Conservation (phyloP, 2,888 invertebrate species). For the Tuta absoluta region DNA sequence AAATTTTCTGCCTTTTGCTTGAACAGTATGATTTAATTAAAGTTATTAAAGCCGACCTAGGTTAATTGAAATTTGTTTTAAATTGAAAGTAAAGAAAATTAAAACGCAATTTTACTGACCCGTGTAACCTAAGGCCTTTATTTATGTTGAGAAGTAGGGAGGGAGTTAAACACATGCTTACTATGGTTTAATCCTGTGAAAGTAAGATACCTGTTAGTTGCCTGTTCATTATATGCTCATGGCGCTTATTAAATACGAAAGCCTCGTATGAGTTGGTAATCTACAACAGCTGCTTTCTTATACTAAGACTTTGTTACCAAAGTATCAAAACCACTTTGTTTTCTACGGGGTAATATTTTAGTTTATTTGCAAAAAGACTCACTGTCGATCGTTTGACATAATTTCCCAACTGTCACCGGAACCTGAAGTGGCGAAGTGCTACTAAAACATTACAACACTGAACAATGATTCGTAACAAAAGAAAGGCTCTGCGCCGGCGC, state of each 20-base stretch:
- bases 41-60: conserved; percentile 64
- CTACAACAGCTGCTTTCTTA: neutral
- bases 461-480: conserved; percentile 46
- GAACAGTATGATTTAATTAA: conserved; percentile 75
- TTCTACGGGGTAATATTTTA: neutral
- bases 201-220: conserved; percentile 14
- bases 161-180: conserved; percentile 48
- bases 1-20: conserved; percentile 52
- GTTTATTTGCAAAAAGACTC: too few relatives aligned
- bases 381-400: too few relatives aligned
- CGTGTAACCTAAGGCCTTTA: conserved; percentile 44
- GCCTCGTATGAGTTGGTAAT: neutral
- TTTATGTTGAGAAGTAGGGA: conserved; percentile 44
- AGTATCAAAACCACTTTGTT: neutral
- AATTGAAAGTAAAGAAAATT: conserved; percentile 58
- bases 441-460: conserved; percentile 13
- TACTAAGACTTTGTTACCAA: neutral
- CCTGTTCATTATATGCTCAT: conserved; percentile 9
- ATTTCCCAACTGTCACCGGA: neutral
- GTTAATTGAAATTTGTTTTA: conserved; percentile 76
- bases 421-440: neutral
- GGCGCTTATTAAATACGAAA: neutral
- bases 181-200: conserved; percentile 29
- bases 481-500: conserved; percentile 46
- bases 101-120: conserved; percentile 64